These are phyloP conservation scores for Dasyurus viverrinus DNA, from an alignment of 2,113 vertebrate genomes.

Conservation along the genomic window DNA sequence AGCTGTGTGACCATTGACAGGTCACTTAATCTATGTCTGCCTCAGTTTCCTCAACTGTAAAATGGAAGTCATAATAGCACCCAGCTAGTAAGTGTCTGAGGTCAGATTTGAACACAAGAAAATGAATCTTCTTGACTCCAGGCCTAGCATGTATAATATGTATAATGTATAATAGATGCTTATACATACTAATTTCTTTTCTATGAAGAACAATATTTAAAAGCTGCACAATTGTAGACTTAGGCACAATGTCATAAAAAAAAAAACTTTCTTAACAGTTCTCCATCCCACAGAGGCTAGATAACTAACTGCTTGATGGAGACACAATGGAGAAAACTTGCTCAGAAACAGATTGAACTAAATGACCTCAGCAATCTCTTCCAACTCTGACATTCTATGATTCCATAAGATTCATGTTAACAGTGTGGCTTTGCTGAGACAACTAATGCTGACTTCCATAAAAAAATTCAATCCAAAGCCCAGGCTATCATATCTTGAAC, in stretches of 20 bases:
- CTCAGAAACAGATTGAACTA: not conserved
- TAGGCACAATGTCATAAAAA: not conserved
- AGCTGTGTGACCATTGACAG: too few relatives aligned
- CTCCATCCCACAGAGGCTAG: not conserved
- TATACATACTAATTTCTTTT: not conserved
- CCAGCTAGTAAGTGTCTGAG: not conserved
- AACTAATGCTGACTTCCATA: slow-evolving; percentile 31
- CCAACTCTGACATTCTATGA: not conserved
- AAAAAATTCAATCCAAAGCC: slow-evolving; percentile 54
- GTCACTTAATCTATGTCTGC: too few relatives aligned
- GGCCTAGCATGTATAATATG: accelerated
- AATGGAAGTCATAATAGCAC: not conserved
- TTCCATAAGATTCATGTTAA: not conserved
- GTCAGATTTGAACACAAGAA: not conserved
- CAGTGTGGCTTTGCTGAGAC: not conserved
- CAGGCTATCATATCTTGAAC: slow-evolving; percentile 56
- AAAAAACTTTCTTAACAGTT: not conserved
- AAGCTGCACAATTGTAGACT: not conserved
- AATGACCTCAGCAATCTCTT: not conserved
- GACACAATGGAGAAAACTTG: not conserved
- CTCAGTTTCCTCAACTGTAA: not conserved
- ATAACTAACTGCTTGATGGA: not conserved
- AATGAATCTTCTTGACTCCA: not conserved
- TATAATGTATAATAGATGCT: not conserved
- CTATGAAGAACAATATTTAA: not conserved